phyloP scores from a whole-genome alignment of 2,797 vertebrate genomes.

The Pipistrellus pipistrellus region DNA sequence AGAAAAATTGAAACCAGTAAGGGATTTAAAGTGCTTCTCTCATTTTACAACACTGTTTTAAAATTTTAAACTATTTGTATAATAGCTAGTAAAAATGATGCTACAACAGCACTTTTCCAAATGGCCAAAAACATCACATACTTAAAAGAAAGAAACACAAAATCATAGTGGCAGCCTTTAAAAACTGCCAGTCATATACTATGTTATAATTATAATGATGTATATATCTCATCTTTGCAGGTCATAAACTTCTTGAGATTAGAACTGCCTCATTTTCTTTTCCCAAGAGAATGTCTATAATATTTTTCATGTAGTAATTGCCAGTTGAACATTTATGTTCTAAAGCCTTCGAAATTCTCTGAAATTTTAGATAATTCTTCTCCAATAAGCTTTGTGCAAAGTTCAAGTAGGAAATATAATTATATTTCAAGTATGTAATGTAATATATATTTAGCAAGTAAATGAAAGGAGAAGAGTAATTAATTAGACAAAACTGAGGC shows the following conservation, averaged over 20 bases:
- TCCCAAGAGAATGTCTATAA: background rate
- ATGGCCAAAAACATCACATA: background rate
- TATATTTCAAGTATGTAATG: background rate
- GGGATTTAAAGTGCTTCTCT: background rate
- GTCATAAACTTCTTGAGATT: background rate
- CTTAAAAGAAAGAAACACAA: background rate
- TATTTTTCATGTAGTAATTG: background rate
- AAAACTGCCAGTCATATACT: background rate
- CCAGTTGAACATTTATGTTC: background rate
- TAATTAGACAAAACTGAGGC: background rate
- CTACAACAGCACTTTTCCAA: background rate
- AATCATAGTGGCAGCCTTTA: background rate
- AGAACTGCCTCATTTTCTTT: background rate
- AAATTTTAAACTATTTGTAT: background rate
- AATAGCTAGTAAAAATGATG: background rate
- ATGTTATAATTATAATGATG: background rate
- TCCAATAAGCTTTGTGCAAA: background rate
- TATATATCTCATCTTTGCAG: background rate
- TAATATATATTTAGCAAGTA: background rate
- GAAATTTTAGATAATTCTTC: background rate
- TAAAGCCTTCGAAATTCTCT: background rate
- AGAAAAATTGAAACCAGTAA: background rate
- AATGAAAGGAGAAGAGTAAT: constrained; percentile 9
- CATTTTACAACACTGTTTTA: constrained; percentile 47
- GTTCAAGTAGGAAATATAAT: constrained; percentile 5